Evolutionary conservation across 1,140 invertebrate species (phyloP).

Genomic region (Nymphalis io): DNA sequence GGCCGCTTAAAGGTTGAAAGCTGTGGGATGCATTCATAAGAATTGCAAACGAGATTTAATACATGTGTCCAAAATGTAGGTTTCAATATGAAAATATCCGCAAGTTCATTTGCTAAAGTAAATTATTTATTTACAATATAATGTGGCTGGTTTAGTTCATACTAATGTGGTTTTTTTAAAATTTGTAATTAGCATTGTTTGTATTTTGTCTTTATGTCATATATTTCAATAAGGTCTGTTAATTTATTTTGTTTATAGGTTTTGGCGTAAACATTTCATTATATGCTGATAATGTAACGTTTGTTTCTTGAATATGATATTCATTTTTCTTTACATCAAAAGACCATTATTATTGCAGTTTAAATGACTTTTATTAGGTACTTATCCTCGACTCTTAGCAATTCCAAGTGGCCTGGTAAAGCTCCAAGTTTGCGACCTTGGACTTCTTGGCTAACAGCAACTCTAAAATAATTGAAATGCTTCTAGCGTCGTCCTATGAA

Average conservation of each 20-base stretch:
- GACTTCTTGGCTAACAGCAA: constrained; percentile 19
- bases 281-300: background rate
- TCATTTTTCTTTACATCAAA: background rate
- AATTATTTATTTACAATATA: too few species aligned
- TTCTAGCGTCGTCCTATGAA: constrained; percentile 23
- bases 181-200: too few species aligned
- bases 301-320: background rate
- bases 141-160: too few species aligned
- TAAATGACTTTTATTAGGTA: constrained; percentile 1
- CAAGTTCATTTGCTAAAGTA: background rate
- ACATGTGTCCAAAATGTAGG: background rate
- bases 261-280: background rate
- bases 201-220: too few species aligned
- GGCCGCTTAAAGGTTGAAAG: constrained; percentile 4
- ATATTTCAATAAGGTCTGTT: background rate
- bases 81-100: background rate
- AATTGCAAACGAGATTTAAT: background rate
- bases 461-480: constrained; percentile 24
- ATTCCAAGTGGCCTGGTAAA: constrained; percentile 18
- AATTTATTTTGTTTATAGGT: background rate
- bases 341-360: background rate
- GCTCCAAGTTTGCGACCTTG: constrained; percentile 32
- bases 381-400: background rate
- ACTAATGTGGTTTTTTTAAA: too few species aligned
- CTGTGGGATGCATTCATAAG: constrained; percentile 2